A percentile compares a stretch with the other conserved stretches of the same genome.
Evolutionary conservation across 2,888 invertebrate genomes (phyloP).

Genomic region (Cephus sareptanus): DNA sequence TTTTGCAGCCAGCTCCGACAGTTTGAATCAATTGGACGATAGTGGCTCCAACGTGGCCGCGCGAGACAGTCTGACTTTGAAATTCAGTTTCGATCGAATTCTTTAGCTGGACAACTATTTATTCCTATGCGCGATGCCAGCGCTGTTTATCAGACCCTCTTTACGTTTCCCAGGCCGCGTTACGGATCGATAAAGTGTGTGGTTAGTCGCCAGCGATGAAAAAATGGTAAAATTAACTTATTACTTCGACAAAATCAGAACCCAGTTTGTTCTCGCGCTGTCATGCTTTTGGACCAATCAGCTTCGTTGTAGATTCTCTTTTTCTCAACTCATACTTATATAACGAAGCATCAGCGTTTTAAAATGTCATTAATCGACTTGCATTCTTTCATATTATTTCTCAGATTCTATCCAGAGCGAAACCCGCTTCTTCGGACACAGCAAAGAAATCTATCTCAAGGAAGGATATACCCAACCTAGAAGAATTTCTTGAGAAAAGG

Average conservation of each 20-base stretch:
- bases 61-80: neutral
- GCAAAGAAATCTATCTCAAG: conserved; percentile 59
- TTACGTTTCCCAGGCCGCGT: neutral
- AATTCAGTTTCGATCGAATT: neutral
- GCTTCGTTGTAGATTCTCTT: neutral
- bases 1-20: neutral
- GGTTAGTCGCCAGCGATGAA: neutral
- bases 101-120: neutral
- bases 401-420: conserved; percentile 85
- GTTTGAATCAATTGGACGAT: neutral
- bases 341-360: neutral
- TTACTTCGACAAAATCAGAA: neutral
- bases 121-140: neutral
- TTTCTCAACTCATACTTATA: neutral
- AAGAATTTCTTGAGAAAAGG: conserved; percentile 87
- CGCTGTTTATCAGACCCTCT: neutral
- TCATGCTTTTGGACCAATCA: neutral
- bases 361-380: neutral
- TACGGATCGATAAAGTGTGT: neutral
- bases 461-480: conserved; percentile 81
- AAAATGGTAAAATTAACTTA: neutral
- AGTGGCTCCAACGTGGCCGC: neutral
- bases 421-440: conserved; percentile 75
- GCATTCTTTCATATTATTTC: neutral
- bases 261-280: neutral